Evolutionary conservation across 2,888 invertebrate species (phyloP).

Genomic region (Orthonychiurus folsomi): DNA sequence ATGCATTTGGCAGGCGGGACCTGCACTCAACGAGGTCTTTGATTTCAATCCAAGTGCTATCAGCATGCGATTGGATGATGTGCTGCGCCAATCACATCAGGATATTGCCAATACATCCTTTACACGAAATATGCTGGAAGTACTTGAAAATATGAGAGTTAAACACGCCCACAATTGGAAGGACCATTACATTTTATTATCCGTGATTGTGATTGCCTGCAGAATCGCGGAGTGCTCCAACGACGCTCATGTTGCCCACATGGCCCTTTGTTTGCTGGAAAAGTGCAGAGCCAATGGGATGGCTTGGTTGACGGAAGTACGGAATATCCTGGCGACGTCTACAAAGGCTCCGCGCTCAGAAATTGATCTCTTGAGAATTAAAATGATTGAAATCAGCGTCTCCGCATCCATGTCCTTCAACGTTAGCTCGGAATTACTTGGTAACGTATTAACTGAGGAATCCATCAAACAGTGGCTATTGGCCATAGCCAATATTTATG

Average conservation of each 20-base stretch:
- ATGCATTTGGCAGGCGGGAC: constrained; percentile 16
- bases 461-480: constrained; percentile 10
- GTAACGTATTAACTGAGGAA: not conserved
- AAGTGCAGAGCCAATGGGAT: constrained; percentile 13
- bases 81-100: constrained; percentile 8
- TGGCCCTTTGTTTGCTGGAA: not conserved
- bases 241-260: no score
- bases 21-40: not conserved
- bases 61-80: no score
- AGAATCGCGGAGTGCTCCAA: not conserved
- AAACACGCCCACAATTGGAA: constrained; percentile 20
- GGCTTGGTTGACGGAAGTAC: constrained; percentile 16
- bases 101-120: constrained; percentile 14
- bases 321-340: constrained; percentile 9
- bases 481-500: constrained; percentile 18
- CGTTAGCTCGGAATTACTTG: constrained; percentile 2
- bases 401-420: constrained; percentile 16
- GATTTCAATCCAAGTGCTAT: not conserved
- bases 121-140: constrained; percentile 10
- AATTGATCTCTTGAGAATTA: constrained; percentile 17
- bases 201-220: constrained; percentile 12
- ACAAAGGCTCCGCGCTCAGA: constrained; percentile 15
- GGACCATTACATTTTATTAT: constrained; percentile 18
- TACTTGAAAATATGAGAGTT: constrained; percentile 10
- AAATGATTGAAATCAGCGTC: constrained; percentile 18